These are phyloP conservation scores for Parascotia fuliginaria DNA, from an alignment of 2,888 invertebrate species.

Conservation along the genomic window DNA sequence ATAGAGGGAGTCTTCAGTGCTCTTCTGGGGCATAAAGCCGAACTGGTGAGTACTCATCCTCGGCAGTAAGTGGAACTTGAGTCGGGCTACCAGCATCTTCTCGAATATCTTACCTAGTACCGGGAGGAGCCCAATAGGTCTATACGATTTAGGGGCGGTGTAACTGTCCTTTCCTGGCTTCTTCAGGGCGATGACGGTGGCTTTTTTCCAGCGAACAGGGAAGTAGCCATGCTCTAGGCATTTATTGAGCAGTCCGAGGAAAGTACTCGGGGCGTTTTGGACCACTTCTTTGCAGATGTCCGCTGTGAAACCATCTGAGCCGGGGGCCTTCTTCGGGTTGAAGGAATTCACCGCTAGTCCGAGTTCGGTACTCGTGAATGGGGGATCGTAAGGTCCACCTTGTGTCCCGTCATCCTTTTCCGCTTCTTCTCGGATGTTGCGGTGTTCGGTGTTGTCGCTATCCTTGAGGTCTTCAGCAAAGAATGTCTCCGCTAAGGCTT, in stretches of 20 bases:
- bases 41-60: neutral
- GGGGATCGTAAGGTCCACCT: neutral
- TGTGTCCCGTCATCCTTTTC: neutral
- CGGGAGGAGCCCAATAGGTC: slow-evolving; percentile 12
- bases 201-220: slow-evolving; percentile 11
- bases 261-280: neutral
- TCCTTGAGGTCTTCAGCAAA: neutral
- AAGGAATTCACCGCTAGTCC: neutral
- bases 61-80: slow-evolving; percentile 6
- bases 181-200: slow-evolving; percentile 8
- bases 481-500: neutral
- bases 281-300: slow-evolving; percentile 3
- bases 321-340: slow-evolving; percentile 14
- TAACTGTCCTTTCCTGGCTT: slow-evolving; percentile 13
- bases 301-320: slow-evolving; percentile 8
- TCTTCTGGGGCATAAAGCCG: slow-evolving; percentile 7
- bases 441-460: neutral
- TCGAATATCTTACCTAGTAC: slow-evolving; percentile 9
- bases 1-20: slow-evolving; percentile 10
- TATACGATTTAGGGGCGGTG: slow-evolving; percentile 11
- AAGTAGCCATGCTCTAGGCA: slow-evolving; percentile 5
- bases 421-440: neutral
- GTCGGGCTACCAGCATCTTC: slow-evolving; percentile 4
- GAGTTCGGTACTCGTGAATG: neutral
- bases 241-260: neutral